phyloP scores from a whole-genome alignment of 2,113 vertebrate species.

The Rhineura floridana region DNA sequence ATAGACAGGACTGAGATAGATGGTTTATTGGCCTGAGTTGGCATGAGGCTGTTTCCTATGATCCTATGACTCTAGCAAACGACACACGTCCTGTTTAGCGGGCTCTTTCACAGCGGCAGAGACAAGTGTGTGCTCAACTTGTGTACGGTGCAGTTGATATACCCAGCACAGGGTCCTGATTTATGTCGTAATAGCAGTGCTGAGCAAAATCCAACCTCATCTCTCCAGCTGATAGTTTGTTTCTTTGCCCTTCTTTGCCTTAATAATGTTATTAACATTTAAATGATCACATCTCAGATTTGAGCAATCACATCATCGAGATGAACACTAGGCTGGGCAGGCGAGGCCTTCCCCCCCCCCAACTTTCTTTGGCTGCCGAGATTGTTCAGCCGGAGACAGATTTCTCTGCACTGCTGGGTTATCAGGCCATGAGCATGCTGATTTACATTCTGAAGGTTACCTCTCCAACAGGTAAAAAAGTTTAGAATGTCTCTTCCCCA shows the following conservation, averaged over 20 bases:
- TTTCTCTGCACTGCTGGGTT: conserved; percentile 69
- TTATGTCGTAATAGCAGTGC: not conserved
- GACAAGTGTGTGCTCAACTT: not conserved
- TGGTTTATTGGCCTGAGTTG: too few relatives aligned
- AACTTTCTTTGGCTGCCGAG: conserved; percentile 58
- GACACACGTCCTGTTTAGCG: not conserved
- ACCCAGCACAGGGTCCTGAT: not conserved
- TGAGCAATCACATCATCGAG: conserved; percentile 42
- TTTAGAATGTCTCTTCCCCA: conserved; percentile 11
- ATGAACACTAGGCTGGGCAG: conserved; percentile 9
- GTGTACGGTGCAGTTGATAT: not conserved
- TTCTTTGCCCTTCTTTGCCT: not conserved
- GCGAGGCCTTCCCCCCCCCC: conserved; percentile 16
- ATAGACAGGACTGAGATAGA: too few relatives aligned
- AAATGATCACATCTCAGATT: conserved; percentile 43
- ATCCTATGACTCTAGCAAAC: not conserved
- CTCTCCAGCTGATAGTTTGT: not conserved
- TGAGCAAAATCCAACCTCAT: conserved; percentile 12
- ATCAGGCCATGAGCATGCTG: conserved; percentile 59
- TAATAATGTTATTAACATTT: conserved; percentile 35
- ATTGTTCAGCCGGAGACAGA: conserved; percentile 65
- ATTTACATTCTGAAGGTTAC: conserved; percentile 73
- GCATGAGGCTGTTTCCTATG: too few relatives aligned
- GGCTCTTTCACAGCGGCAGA: not conserved
- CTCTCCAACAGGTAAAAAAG: conserved; percentile 57